These are phyloP conservation scores for Troides aeacus DNA, from an alignment of 2,888 invertebrate species.

Conservation along the genomic window DNA sequence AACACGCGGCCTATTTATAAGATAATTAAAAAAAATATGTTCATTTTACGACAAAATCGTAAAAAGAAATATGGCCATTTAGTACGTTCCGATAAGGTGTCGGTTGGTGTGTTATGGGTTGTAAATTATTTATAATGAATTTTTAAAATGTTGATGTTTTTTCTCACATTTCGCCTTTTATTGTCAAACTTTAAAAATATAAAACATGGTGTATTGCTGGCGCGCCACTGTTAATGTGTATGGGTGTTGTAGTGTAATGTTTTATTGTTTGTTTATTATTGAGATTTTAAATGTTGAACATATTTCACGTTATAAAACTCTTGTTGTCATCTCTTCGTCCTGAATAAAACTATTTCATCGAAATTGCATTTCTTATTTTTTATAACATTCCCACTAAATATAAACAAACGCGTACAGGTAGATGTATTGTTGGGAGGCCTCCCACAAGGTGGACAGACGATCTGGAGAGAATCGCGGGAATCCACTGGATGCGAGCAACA, in stretches of 20 bases:
- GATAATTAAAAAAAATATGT: not conserved
- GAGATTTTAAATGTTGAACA: conserved; percentile 64
- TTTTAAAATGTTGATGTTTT: not conserved
- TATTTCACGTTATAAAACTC: conserved; percentile 63
- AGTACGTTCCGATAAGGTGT: not conserved
- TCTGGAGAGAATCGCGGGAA: too few relatives aligned
- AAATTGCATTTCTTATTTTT: conserved; percentile 10
- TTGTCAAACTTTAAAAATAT: not conserved
- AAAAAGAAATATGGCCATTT: not conserved
- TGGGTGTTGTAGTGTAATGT: conserved; percentile 64
- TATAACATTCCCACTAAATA: not conserved
- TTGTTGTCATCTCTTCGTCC: conserved; percentile 66
- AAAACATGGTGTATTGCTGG: not conserved
- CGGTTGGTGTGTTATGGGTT: not conserved
- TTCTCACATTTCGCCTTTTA: not conserved
- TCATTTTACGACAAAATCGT: not conserved
- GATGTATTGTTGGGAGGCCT: not conserved
- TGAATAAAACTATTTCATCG: conserved; percentile 67
- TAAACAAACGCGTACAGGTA: not conserved
- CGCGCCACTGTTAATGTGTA: not conserved
- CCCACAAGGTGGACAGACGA: too few relatives aligned
- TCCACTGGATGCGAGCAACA: too few relatives aligned
- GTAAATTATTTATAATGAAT: not conserved
- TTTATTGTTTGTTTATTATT: conserved; percentile 56
- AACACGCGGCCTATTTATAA: not conserved